These are phyloP conservation scores for Anoura caudifer DNA, from an alignment of 2,113 vertebrate species.

Conservation along the genomic window DNA sequence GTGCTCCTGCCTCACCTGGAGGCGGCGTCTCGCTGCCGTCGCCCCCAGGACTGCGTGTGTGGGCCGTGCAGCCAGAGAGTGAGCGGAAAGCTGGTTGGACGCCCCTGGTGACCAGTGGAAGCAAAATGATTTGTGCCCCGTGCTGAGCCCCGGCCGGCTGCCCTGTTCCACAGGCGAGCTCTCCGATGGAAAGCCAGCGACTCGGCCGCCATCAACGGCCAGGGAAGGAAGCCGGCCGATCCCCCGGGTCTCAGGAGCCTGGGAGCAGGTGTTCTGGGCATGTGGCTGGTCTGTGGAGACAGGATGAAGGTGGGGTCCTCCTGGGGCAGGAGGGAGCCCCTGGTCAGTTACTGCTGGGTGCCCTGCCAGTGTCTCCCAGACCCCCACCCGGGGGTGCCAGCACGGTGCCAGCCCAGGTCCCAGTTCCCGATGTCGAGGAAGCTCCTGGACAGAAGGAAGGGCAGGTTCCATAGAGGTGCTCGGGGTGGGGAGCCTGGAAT, in stretches of 20 bases:
- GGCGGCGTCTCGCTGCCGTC: neutral
- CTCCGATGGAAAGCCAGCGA: neutral
- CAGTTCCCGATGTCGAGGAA: too few species aligned
- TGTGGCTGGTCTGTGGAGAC: neutral
- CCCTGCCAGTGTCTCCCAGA: neutral
- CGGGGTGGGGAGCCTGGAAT: neutral
- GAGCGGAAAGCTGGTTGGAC: neutral
- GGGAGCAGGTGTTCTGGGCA: neutral
- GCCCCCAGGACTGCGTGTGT: neutral
- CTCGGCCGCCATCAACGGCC: neutral
- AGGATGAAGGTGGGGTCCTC: neutral
- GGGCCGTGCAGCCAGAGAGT: accelerated
- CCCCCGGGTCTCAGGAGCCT: neutral
- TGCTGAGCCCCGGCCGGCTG: neutral
- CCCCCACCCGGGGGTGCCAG: neutral
- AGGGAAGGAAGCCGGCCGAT: neutral
- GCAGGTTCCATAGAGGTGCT: too few species aligned
- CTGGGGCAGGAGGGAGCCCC: neutral
- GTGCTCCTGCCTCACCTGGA: neutral
- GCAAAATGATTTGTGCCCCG: accelerated
- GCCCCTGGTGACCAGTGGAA: neutral
- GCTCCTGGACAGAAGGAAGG: neutral
- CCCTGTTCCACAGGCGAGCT: neutral
- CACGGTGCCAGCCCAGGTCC: neutral
- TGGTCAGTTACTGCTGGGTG: neutral